phyloP scores from a whole-genome alignment of 2,113 vertebrate genomes.

The Delphinus delphis region DNA sequence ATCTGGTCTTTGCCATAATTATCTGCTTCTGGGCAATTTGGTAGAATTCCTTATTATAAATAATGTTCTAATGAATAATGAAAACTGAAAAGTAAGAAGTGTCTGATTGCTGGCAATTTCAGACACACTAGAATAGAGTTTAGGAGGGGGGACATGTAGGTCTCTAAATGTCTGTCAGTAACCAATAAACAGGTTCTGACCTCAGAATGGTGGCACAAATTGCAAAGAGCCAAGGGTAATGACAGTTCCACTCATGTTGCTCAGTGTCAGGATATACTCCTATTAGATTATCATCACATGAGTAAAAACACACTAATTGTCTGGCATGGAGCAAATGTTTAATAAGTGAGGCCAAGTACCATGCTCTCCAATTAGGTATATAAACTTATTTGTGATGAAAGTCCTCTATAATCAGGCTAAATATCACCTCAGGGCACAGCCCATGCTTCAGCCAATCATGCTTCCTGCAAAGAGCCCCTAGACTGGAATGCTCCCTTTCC shows the following conservation, averaged over 20 bases:
- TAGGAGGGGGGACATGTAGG: fast-evolving
- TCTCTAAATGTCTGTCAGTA: neutral
- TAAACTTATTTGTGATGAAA: neutral
- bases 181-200: neutral
- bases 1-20: neutral
- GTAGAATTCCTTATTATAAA: neutral
- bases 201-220: neutral
- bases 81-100: neutral
- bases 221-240: neutral
- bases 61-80: neutral
- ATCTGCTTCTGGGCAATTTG: neutral
- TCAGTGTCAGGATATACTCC: neutral
- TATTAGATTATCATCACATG: neutral
- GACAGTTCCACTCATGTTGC: neutral
- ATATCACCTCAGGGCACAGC: neutral
- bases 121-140: neutral
- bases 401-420: neutral
- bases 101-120: neutral
- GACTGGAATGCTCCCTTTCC: neutral
- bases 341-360: neutral
- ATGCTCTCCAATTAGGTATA: neutral
- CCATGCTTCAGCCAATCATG: neutral
- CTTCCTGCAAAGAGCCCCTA: neutral
- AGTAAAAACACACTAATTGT: neutral
- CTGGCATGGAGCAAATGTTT: neutral